Conservation (phyloP, 2,797 vertebrate species). For the Anolis apletophallus region DNA sequence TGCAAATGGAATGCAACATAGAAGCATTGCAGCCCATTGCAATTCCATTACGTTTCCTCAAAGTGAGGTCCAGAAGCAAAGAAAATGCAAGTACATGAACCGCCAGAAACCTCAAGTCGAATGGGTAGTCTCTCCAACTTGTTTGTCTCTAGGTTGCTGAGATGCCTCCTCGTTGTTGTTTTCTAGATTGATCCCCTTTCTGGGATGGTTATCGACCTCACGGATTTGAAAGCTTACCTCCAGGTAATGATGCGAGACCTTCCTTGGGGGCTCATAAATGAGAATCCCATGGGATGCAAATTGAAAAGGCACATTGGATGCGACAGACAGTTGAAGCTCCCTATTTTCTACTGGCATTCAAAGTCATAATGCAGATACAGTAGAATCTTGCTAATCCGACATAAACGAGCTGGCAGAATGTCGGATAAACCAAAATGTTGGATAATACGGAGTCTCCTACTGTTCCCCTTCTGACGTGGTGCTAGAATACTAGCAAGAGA, state of each 20-base stretch:
- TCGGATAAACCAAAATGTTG: too few relatives aligned
- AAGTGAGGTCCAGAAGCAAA: too few relatives aligned
- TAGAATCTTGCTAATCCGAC: too few relatives aligned
- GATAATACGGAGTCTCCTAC: too few relatives aligned
- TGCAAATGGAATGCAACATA: too few relatives aligned
- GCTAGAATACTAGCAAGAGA: too few relatives aligned
- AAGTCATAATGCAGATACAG: neutral
- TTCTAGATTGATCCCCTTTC: slow-evolving; percentile 82
- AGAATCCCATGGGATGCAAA: neutral
- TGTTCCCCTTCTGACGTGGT: too few relatives aligned
- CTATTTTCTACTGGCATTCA: neutral
- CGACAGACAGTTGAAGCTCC: too few relatives aligned
- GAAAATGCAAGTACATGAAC: too few relatives aligned
- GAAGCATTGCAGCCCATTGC: too few relatives aligned
- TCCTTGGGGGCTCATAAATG: neutral
- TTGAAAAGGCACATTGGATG: neutral
- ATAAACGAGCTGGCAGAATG: too few relatives aligned
- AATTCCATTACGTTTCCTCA: too few relatives aligned
- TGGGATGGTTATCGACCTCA: slow-evolving; percentile 87
- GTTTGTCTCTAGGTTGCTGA: neutral
- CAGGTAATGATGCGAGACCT: slow-evolving; percentile 69
- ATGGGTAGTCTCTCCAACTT: neutral
- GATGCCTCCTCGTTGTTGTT: neutral
- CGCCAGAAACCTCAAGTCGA: neutral
- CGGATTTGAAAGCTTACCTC: slow-evolving; percentile 80